A percentile compares a stretch with the other conserved stretches of the same genome.
phyloP scores from a whole-genome alignment of 2,888 invertebrate species.

The Brenthis hecate region DNA sequence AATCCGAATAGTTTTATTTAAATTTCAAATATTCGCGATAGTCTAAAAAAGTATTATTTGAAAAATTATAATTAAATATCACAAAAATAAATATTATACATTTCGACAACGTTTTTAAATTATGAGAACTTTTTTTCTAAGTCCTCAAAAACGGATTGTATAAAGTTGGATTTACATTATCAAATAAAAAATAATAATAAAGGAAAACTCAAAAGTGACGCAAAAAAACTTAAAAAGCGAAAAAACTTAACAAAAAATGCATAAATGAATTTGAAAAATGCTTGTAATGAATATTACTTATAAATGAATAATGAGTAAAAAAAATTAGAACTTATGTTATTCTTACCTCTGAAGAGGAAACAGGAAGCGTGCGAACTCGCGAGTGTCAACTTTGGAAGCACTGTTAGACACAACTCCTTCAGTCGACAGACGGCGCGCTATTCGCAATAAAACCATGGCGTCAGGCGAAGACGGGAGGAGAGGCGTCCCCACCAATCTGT shows the following conservation, averaged over 20 bases:
- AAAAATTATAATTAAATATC: too few species aligned
- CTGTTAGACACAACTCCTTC: slow-evolving; percentile 46
- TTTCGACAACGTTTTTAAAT: too few species aligned
- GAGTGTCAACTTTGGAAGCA: slow-evolving; percentile 46
- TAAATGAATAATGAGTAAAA: not conserved
- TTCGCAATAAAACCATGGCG: slow-evolving; percentile 41
- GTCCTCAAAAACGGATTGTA: too few species aligned
- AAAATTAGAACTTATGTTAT: slow-evolving; percentile 20
- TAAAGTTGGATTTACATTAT: too few species aligned
- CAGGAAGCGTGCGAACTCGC: slow-evolving; percentile 42
- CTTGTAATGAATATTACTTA: too few species aligned
- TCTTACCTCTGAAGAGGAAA: slow-evolving; percentile 31
- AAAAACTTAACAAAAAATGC: not conserved
- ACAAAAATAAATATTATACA: too few species aligned
- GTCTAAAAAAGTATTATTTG: too few species aligned
- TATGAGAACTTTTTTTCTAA: too few species aligned
- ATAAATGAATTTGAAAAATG: not conserved
- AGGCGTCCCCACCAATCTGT: slow-evolving; percentile 58
- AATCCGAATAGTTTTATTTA: too few species aligned
- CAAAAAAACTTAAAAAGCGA: not conserved
- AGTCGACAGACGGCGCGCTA: slow-evolving; percentile 53
- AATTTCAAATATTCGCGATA: too few species aligned
- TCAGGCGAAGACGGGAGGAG: slow-evolving; percentile 36
- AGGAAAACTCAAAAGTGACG: not conserved
- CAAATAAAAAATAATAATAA: too few species aligned